Evolutionary conservation across 2,113 vertebrate species (phyloP).

Genomic region (Crotalus helleri): DNA sequence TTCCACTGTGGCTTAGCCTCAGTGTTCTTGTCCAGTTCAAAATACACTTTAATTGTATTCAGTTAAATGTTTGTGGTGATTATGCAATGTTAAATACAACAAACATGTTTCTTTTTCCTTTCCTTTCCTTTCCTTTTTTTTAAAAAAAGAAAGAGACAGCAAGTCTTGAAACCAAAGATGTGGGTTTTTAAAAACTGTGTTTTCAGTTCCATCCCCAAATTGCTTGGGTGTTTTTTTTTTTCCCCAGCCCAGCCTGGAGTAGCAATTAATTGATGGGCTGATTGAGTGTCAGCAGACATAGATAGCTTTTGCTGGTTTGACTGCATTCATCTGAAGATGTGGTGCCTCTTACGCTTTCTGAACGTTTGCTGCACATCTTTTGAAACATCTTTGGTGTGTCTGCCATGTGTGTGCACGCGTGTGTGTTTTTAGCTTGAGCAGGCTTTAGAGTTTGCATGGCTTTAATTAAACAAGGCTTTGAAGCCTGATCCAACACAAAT

Average conservation of each 20-base stretch:
- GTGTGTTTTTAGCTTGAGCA: background rate
- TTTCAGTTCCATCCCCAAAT: background rate
- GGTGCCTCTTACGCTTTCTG: background rate
- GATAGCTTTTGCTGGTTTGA: constrained; percentile 6
- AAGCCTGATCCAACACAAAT: background rate
- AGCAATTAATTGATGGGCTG: background rate
- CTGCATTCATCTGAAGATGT: background rate
- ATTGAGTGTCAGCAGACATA: background rate
- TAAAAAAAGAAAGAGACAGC: background rate
- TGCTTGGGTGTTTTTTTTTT: background rate
- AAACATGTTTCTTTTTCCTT: background rate
- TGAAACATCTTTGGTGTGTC: background rate
- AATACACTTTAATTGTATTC: background rate
- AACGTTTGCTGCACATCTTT: background rate
- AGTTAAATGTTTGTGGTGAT: background rate
- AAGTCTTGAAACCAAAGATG: background rate
- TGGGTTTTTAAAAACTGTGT: background rate
- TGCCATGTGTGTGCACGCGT: background rate
- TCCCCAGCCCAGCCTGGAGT: too few species aligned
- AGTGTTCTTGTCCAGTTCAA: background rate
- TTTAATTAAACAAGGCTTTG: background rate
- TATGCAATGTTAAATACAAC: background rate
- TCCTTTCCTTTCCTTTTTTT: too few species aligned
- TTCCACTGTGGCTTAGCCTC: background rate
- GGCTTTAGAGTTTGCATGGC: background rate